A percentile compares a stretch with the other conserved stretches of the same genome.
These are phyloP conservation scores for Glyphotaelius pellucidus DNA, from an alignment of 2,888 invertebrate species.

Conservation along the genomic window DNA sequence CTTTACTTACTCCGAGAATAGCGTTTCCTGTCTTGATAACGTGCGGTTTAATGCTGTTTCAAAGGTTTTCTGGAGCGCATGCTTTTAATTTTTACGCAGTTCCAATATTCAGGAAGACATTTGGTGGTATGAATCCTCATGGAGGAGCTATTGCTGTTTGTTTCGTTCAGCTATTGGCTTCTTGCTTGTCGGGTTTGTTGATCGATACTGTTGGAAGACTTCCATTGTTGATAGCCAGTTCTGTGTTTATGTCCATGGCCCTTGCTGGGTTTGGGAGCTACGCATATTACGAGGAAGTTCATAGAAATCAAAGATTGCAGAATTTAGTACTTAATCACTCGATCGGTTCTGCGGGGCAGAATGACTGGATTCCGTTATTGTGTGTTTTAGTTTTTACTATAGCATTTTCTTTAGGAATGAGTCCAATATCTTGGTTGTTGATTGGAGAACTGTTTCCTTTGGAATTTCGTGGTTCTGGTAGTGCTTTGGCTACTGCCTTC, in stretches of 20 bases:
- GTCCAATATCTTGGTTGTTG: slow-evolving; percentile 91
- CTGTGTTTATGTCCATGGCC: slow-evolving; percentile 91
- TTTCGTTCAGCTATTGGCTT: slow-evolving; percentile 90
- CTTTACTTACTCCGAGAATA: slow-evolving; percentile 75
- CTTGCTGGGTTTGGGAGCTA: slow-evolving; percentile 90
- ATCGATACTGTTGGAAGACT: slow-evolving; percentile 92
- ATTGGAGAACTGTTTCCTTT: slow-evolving; percentile 90
- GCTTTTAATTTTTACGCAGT: slow-evolving; percentile 92
- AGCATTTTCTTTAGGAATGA: slow-evolving; percentile 91
- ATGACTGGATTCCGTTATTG: slow-evolving; percentile 90
- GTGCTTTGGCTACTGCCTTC: slow-evolving; percentile 90
- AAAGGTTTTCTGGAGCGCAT: slow-evolving; percentile 89
- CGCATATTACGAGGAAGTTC: slow-evolving; percentile 87
- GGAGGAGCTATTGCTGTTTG: slow-evolving; percentile 91
- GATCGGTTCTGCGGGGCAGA: slow-evolving; percentile 75
- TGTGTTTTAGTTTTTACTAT: slow-evolving; percentile 91
- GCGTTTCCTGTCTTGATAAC: slow-evolving; percentile 88
- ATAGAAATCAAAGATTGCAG: slow-evolving; percentile 77
- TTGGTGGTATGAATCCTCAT: slow-evolving; percentile 88
- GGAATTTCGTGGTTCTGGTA: slow-evolving; percentile 90
- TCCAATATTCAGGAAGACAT: slow-evolving; percentile 90
- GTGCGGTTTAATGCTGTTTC: slow-evolving; percentile 93
- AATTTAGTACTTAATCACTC: slow-evolving; percentile 76
- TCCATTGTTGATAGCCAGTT: slow-evolving; percentile 89
- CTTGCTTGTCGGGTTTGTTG: slow-evolving; percentile 87